Percentiles rank a stretch among this genome's conserved stretches.
Evolutionary conservation across 1,140 invertebrate species (phyloP).

Genomic region (Orius insidiosus): DNA sequence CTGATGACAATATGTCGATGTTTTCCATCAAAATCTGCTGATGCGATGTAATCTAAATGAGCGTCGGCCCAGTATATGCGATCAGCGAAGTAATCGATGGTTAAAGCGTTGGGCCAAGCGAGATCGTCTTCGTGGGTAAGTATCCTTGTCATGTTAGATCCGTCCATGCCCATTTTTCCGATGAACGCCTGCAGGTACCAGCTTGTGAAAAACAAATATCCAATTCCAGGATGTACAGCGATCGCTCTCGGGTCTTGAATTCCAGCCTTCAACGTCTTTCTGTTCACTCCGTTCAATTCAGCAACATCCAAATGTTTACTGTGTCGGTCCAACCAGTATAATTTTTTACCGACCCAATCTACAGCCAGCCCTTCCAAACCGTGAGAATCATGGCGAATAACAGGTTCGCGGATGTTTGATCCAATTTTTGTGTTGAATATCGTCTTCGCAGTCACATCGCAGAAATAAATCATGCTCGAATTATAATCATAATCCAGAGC

Average conservation of each 20-base stretch:
- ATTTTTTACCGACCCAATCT: constrained; percentile 90
- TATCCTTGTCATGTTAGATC: constrained; percentile 73
- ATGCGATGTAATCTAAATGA: constrained; percentile 95
- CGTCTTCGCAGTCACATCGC: constrained; percentile 85
- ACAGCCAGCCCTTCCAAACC: constrained; percentile 90
- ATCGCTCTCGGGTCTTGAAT: constrained; percentile 87
- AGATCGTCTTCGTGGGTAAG: constrained; percentile 86
- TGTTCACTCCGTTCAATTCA: constrained; percentile 80
- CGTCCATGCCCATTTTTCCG: constrained; percentile 95
- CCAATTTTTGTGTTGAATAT: constrained; percentile 36
- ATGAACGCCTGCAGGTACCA: constrained; percentile 94
- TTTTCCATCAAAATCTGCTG: constrained; percentile 73
- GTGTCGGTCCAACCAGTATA: constrained; percentile 95
- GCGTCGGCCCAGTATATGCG: constrained; percentile 94
- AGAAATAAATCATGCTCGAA: constrained; percentile 77
- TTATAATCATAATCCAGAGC: constrained; percentile 82
- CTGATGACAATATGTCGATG: constrained; percentile 66
- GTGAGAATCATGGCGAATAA: constrained; percentile 83
- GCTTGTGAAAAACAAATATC: constrained; percentile 88
- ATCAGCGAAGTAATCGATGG: constrained; percentile 92
- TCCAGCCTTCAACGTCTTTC: constrained; percentile 69
- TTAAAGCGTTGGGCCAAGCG: constrained; percentile 94
- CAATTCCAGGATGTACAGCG: constrained; percentile 84
- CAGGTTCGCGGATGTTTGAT: constrained; percentile 46
- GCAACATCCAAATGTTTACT: constrained; percentile 84